A percentile compares a stretch with the other conserved stretches of the same genome.
These are phyloP conservation scores for Nycticorax nycticorax DNA, from an alignment of 2,113 vertebrate genomes.

Conservation along the genomic window DNA sequence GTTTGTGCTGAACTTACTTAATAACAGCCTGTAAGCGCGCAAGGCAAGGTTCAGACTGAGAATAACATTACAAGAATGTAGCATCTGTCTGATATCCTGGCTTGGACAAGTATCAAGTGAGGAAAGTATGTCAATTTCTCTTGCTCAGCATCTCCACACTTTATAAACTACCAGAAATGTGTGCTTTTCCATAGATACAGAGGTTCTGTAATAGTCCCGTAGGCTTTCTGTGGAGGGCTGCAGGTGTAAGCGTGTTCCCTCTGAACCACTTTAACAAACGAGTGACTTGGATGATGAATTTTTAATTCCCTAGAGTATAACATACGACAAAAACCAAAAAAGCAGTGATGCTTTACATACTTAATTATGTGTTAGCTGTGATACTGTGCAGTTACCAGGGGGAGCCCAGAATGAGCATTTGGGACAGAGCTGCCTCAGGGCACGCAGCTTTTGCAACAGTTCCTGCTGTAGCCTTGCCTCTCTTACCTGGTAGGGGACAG, in stretches of 20 bases:
- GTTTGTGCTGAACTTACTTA: neutral
- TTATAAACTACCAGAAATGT: neutral
- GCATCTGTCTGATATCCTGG: neutral
- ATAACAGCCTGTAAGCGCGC: rapidly evolving
- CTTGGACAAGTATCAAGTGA: neutral
- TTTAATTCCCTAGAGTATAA: neutral
- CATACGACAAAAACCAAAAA: neutral
- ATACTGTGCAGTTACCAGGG: too few relatives aligned
- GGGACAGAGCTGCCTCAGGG: neutral
- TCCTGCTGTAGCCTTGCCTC: neutral
- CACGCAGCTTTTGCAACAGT: neutral
- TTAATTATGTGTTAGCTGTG: neutral
- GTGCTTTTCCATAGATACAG: neutral
- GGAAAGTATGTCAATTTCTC: neutral
- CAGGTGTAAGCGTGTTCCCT: neutral
- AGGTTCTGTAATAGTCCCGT: rapidly evolving
- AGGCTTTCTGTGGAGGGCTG: neutral
- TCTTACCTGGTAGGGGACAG: neutral
- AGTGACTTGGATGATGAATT: neutral
- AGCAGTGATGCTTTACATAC: neutral
- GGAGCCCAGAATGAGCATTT: neutral
- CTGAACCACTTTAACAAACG: neutral
- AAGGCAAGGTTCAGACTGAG: neutral
- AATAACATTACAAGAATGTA: neutral
- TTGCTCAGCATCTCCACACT: rapidly evolving